These are phyloP conservation scores for Perodicticus potto DNA, from an alignment of 2,797 vertebrate genomes.

Conservation along the genomic window DNA sequence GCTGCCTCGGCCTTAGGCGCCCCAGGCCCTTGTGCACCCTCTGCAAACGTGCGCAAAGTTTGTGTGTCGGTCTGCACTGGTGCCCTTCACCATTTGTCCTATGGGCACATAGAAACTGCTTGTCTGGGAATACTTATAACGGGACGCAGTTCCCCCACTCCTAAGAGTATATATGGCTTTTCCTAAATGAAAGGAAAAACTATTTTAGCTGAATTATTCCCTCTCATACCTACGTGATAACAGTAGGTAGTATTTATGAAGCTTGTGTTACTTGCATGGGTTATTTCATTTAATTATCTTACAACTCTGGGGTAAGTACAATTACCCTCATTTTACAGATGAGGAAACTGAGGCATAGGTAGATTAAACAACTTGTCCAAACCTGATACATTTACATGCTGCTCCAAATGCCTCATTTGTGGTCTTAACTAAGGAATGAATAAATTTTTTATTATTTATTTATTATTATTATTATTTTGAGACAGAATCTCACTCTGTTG, in stretches of 20 bases:
- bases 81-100: not conserved
- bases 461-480: too few relatives aligned
- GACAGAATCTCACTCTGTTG: too few relatives aligned
- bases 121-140: not conserved
- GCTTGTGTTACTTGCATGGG: not conserved
- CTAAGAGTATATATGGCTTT: not conserved
- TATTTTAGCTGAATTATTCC: not conserved
- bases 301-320: not conserved
- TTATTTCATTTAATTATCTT: not conserved
- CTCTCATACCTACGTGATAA: not conserved
- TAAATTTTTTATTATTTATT: not conserved
- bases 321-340: not conserved
- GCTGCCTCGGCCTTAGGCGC: fast-evolving
- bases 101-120: not conserved
- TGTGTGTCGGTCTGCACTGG: not conserved
- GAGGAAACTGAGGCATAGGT: not conserved
- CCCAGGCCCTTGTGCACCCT: fast-evolving
- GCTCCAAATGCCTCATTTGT: not conserved
- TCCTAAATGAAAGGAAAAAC: not conserved
- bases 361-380: not conserved
- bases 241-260: not conserved
- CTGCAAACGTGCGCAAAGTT: not conserved
- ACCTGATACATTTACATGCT: not conserved
- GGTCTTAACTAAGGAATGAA: not conserved
- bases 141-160: not conserved